A percentile compares a stretch with the other conserved stretches of the same genome.
These are phyloP conservation scores for human DNA, from an alignment of 2,113 vertebrate genomes.

Conservation along the genomic window DNA sequence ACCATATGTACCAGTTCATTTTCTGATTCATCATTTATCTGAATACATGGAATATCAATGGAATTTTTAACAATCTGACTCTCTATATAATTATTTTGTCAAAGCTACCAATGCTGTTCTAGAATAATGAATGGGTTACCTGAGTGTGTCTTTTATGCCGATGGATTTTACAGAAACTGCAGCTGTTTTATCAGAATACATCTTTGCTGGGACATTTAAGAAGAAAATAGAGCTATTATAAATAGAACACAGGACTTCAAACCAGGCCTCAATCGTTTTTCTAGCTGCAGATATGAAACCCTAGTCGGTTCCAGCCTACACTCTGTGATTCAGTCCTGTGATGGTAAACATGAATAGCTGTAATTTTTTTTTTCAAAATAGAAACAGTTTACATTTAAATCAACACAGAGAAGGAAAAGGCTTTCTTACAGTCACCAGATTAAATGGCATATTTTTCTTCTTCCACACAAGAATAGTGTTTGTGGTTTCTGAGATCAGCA, in stretches of 20 bases:
- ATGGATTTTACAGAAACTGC: constrained; percentile 5
- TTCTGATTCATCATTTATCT: constrained; percentile 48
- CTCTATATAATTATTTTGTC: constrained; percentile 71
- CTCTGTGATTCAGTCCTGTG: constrained; percentile 14
- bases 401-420: constrained; percentile 56
- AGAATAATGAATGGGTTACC: constrained; percentile 63
- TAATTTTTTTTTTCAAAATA: constrained; percentile 62
- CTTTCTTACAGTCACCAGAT: constrained; percentile 66
- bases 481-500: constrained; percentile 71
- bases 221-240: constrained; percentile 47
- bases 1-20: not conserved
- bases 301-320: not conserved
- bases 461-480: constrained; percentile 61
- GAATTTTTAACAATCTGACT: constrained; percentile 15
- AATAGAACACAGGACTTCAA: constrained; percentile 26
- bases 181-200: constrained; percentile 11
- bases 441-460: constrained; percentile 77
- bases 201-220: constrained; percentile 56
- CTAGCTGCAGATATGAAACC: constrained; percentile 4
- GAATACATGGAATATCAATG: constrained; percentile 41
- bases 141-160: constrained; percentile 39
- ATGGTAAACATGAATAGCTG: constrained; percentile 51
- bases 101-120: constrained; percentile 46
- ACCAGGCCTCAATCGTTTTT: constrained; percentile 37
- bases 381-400: constrained; percentile 68